Percentiles rank a stretch among this genome's conserved stretches.
Evolutionary conservation across 2,797 vertebrate species (phyloP).

Genomic region (Ctenopoma multispine): DNA sequence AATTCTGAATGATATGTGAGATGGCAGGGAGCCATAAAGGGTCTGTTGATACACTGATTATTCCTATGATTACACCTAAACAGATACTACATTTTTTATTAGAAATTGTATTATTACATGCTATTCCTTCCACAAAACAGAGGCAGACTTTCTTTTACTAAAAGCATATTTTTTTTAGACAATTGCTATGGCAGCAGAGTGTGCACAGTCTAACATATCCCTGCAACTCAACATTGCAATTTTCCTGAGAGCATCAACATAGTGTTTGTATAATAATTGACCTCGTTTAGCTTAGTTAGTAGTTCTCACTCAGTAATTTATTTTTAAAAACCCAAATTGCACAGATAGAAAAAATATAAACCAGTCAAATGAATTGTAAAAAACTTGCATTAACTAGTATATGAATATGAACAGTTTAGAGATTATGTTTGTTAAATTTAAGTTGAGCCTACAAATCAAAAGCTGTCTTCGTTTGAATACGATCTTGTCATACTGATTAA

Average conservation of each 20-base stretch:
- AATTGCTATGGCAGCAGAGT: background rate
- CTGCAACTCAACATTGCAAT: background rate
- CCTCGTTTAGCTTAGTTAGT: background rate
- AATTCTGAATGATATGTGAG: constrained; percentile 55
- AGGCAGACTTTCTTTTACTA: background rate
- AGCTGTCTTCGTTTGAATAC: background rate
- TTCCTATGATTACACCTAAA: constrained; percentile 7
- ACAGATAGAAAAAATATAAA: background rate
- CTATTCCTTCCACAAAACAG: background rate
- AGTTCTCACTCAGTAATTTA: background rate
- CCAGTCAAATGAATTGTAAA: background rate
- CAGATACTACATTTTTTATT: background rate
- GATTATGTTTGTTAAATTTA: background rate
- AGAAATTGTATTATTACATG: background rate
- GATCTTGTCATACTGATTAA: background rate
- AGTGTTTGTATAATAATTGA: background rate
- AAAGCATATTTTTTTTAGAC: background rate
- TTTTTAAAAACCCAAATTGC: background rate
- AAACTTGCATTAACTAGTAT: background rate
- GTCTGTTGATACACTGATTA: constrained; percentile 19
- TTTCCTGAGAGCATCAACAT: constrained; percentile 2
- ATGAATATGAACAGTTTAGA: background rate
- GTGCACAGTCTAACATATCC: background rate
- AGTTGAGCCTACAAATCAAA: background rate
- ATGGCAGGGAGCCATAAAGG: constrained; percentile 36